Percentiles rank a stretch among this genome's conserved stretches.
Conservation (phyloP, 2,113 vertebrate species). For the Varanus komodoensis region DNA sequence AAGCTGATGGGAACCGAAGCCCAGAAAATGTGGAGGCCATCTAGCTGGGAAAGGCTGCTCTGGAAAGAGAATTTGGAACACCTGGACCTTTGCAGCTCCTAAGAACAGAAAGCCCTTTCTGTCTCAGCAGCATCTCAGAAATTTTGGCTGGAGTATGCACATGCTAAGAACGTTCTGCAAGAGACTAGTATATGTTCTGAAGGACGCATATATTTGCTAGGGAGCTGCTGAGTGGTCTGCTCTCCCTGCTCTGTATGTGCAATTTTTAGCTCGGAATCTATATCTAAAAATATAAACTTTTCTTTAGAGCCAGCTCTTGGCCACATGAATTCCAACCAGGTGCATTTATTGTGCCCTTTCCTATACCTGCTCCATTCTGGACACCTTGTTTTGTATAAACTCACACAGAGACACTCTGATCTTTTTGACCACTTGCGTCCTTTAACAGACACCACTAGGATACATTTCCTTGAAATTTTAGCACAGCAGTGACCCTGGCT, state of each 20-base stretch:
- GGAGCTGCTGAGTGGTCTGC: background rate
- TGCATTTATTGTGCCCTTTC: background rate
- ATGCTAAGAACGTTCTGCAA: background rate
- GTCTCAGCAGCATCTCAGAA: background rate
- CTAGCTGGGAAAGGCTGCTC: no score
- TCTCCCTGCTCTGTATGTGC: background rate
- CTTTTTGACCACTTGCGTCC: background rate
- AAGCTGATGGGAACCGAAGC: no score
- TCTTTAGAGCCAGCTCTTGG: no score
- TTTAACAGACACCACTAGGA: background rate
- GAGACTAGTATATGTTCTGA: background rate
- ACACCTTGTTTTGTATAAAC: background rate
- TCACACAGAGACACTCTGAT: background rate
- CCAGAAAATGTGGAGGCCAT: no score
- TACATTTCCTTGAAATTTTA: background rate
- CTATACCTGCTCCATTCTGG: background rate
- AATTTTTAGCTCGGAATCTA: background rate
- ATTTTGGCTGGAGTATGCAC: background rate
- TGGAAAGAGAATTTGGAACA: background rate
- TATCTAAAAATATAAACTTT: background rate
- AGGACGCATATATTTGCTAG: background rate
- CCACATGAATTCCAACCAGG: background rate
- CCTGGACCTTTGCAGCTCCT: background rate
- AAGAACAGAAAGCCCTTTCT: background rate
- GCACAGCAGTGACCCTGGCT: no score